A percentile compares a stretch with the other conserved stretches of the same genome.
Evolutionary conservation across 92 coral and sea anemone species (phyloP).

Genomic region (Nematostella vectensis): DNA sequence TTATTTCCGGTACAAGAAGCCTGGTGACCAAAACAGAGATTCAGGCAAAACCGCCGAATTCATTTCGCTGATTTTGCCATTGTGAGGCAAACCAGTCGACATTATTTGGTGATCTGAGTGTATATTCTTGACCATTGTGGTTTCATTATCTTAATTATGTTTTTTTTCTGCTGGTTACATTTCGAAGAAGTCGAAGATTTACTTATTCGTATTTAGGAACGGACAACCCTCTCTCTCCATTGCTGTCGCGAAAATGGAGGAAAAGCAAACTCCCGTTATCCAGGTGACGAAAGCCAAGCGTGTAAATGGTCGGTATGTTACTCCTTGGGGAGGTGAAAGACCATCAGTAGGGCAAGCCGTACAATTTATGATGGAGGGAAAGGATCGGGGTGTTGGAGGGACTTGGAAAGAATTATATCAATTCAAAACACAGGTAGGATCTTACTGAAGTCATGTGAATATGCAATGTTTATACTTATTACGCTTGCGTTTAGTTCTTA

Average conservation of each 20-base stretch:
- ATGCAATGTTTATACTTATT: neutral
- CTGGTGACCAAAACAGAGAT: too few species aligned
- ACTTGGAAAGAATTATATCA: conserved; percentile 11
- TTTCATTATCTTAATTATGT: too few species aligned
- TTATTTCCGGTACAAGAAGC: neutral
- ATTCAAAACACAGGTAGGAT: conserved; percentile 15
- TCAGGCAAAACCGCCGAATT: too few species aligned
- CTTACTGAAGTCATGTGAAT: neutral
- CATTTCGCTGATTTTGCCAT: too few species aligned
- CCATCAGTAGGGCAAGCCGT: conserved; percentile 29
- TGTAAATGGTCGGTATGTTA: conserved; percentile 44
- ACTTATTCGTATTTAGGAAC: too few species aligned
- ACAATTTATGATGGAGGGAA: conserved; percentile 33
- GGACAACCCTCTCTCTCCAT: too few species aligned
- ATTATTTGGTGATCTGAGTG: too few species aligned
- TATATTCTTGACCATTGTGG: too few species aligned
- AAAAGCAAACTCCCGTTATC: neutral
- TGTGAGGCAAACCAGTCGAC: too few species aligned
- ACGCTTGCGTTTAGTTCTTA: too few species aligned
- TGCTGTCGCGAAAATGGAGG: neutral
- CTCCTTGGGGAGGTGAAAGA: conserved; percentile 44
- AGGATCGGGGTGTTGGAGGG: conserved; percentile 35
- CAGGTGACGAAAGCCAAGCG: conserved; percentile 21
- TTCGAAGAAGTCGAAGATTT: too few species aligned
- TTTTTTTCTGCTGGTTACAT: too few species aligned